A percentile compares a stretch with the other conserved stretches of the same genome.
These are phyloP conservation scores for Troilus luridus DNA, from an alignment of 2,888 invertebrate species.

Conservation along the genomic window DNA sequence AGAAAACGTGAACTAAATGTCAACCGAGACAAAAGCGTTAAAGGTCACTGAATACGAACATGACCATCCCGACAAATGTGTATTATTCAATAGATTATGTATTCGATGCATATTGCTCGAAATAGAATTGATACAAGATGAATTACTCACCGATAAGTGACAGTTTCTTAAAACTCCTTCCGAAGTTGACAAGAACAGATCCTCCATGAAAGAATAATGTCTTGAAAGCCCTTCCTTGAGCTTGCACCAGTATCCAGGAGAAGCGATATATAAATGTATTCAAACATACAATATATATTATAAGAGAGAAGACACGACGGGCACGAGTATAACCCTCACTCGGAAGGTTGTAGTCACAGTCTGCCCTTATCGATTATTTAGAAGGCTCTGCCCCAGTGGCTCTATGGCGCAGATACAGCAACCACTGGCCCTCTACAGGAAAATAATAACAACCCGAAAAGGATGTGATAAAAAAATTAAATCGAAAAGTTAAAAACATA, in stretches of 20 bases:
- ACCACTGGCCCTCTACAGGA: neutral
- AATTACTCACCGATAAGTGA: neutral
- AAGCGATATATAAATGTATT: neutral
- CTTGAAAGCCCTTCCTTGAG: neutral
- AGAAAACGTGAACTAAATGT: neutral
- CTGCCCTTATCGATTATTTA: slow-evolving; percentile 13
- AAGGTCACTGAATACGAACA: neutral
- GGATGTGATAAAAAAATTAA: too few relatives aligned
- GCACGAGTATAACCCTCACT: slow-evolving; percentile 7
- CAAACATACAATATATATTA: neutral
- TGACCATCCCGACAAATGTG: neutral
- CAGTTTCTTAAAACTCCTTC: neutral
- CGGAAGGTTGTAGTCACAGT: slow-evolving; percentile 5
- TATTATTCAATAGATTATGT: neutral
- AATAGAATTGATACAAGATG: neutral
- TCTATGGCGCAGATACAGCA: neutral
- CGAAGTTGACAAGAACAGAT: neutral
- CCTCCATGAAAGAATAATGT: neutral
- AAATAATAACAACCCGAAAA: neutral
- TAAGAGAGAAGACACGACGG: neutral
- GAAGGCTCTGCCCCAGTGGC: neutral
- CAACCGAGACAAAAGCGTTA: neutral
- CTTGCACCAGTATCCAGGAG: neutral
- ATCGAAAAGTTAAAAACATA: too few relatives aligned
- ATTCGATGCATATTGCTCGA: neutral